Evolutionary conservation across 2,888 invertebrate genomes (phyloP).

Genomic region (Lottia gigantea): DNA sequence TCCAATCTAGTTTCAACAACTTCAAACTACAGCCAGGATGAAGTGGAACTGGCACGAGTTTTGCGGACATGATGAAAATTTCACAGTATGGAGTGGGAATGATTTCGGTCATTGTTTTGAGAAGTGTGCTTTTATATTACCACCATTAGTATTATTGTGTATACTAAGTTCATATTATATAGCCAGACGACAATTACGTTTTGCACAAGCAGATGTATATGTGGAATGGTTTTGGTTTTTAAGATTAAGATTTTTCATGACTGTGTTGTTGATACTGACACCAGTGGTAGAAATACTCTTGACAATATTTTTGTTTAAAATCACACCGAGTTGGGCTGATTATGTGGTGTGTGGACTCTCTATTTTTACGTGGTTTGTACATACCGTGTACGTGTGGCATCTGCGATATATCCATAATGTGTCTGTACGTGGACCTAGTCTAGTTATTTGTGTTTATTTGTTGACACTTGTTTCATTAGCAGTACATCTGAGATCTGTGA

Average conservation of each 20-base stretch:
- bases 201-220: conserved; percentile 73
- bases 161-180: conserved; percentile 84
- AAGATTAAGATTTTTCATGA: conserved; percentile 64
- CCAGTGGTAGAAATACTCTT: conserved; percentile 76
- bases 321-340: conserved; percentile 73
- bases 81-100: conserved; percentile 71
- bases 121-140: conserved; percentile 80
- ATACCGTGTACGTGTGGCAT: conserved; percentile 80
- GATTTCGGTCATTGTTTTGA: conserved; percentile 89
- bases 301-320: conserved; percentile 54
- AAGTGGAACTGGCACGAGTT: conserved; percentile 48
- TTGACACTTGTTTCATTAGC: conserved; percentile 77
- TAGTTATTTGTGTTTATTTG: conserved; percentile 78
- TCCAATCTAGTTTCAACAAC: too few relatives aligned
- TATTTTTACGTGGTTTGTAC: conserved; percentile 83
- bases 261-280: conserved; percentile 75
- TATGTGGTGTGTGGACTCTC: conserved; percentile 79
- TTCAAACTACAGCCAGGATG: background rate
- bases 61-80: conserved; percentile 58
- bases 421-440: conserved; percentile 77
- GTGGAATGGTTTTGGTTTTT: conserved; percentile 70
- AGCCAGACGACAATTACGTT: conserved; percentile 77
- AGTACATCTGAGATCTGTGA: conserved; percentile 78
- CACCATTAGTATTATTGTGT: conserved; percentile 79
- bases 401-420: conserved; percentile 70